Percentiles rank a stretch among this genome's conserved stretches.
phyloP scores from a whole-genome alignment of 1,140 invertebrate genomes.

The Octopus bimaculoides region DNA sequence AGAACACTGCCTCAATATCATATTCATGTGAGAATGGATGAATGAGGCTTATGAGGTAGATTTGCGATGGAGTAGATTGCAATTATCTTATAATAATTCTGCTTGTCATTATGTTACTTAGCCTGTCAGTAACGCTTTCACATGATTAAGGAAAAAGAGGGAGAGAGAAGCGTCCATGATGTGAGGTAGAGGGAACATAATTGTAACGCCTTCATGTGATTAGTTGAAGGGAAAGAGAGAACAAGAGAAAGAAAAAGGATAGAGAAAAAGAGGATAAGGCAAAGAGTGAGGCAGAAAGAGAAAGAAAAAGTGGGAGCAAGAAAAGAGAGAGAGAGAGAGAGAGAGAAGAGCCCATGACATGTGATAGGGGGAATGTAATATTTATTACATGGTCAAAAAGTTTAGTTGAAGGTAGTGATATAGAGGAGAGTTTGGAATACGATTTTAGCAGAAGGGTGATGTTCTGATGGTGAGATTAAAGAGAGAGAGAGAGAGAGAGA shows the following conservation, averaged over 20 bases:
- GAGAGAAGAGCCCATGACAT: neutral
- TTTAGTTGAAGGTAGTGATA: too few species aligned
- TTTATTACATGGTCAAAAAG: too few species aligned
- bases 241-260: neutral
- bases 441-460: neutral
- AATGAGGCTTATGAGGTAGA: too few species aligned
- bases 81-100: too few species aligned
- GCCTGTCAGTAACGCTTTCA: too few species aligned
- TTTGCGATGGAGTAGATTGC: too few species aligned
- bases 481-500: neutral
- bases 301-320: neutral
- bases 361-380: neutral
- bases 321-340: neutral
- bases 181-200: neutral
- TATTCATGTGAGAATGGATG: too few species aligned
- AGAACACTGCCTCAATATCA: too few species aligned
- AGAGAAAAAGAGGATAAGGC: neutral
- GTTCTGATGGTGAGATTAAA: neutral
- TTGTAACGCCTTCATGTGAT: neutral
- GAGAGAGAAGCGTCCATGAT: neutral
- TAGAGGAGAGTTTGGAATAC: too few species aligned
- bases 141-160: neutral
- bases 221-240: neutral
- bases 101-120: too few species aligned
- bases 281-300: too few species aligned